Percentiles rank a stretch among this genome's conserved stretches.
Conservation (phyloP, 2,113 vertebrate genomes). For the Archilochus colubris region DNA sequence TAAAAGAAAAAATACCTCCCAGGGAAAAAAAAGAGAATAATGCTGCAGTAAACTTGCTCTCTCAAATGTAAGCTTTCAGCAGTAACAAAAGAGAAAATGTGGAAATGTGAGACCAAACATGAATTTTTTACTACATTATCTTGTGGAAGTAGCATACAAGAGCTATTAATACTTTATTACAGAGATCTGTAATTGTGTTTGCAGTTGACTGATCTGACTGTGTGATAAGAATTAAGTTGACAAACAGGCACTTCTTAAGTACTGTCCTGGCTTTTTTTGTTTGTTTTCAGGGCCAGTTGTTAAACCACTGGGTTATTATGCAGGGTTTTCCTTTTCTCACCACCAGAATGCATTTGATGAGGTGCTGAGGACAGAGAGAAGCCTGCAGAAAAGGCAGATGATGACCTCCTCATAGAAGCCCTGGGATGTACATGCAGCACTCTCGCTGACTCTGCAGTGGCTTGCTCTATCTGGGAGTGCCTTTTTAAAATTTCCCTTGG, state of each 20-base stretch:
- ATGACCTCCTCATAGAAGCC: rapidly evolving
- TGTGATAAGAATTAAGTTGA: neutral
- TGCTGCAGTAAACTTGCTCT: neutral
- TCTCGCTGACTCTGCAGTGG: neutral
- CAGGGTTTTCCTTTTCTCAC: neutral
- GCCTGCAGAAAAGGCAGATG: neutral
- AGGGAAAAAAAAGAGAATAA: neutral
- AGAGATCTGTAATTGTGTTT: neutral
- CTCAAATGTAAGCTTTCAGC: neutral
- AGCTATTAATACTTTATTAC: constrained; percentile 37
- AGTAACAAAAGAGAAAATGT: neutral
- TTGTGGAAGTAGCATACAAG: neutral
- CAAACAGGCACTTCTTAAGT: neutral
- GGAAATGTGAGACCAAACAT: neutral
- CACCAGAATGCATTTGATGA: rapidly evolving
- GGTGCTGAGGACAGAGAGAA: neutral
- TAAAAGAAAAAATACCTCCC: neutral
- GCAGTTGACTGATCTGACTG: neutral
- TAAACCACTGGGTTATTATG: neutral
- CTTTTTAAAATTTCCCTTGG: too few relatives aligned
- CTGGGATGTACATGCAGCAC: rapidly evolving
- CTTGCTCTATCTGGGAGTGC: neutral
- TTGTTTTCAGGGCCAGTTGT: neutral
- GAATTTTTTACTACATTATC: neutral
- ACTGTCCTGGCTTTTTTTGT: neutral